Base-by-base conservation (phyloP, 2,797 vertebrate genomes). In the Aldrovandia affinis region DNA sequence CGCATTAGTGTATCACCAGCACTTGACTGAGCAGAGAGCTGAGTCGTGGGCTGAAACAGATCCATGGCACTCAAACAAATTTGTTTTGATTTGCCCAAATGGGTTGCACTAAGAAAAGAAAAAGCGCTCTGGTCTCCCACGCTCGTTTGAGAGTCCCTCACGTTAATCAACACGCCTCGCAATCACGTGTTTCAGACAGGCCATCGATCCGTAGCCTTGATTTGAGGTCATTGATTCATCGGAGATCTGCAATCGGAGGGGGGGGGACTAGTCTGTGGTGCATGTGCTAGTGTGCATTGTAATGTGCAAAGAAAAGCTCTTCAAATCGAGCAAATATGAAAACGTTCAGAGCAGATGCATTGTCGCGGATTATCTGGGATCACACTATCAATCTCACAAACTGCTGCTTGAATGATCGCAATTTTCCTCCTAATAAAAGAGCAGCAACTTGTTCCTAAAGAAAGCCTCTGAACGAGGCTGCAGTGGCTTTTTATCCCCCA, bases 141-240 rank as follows among this genome's bases (percentile, higher is more conserved):
- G 86, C 90, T 90, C 83, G 80, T 92, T 90, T 92, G 87, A 91
- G 86, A 88, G 92, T 89, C 92, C 91, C 90, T 87, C 87, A 92
- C 90, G 92, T 93, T 93, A 93, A 94, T 95, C 91, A n/a, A 92
- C 92, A 91, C 65, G 33, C 91, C 93, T 92, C 91, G 92, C 70
- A 92, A 92, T 90, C 90, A 86, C 89, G 88, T 90, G 90, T 93
- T 93, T 92, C 92, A 90, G 91, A 90, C 85, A 83, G 87, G 87
- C 85, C 88, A 75, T 42, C 39, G 18, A 75, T 47, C 70, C 25
- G 12, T 25, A 3, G 18, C 39, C 44, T 75, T 79, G 28, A 54
- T 42, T 28, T 15, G 14, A 54, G 52, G 44, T 10, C 2, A 50
- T 22, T 25, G 33, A 50, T 54, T 28, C 78, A 79, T 18, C 78